Evolutionary conservation across 1,140 invertebrate species (phyloP).

Genomic region (Drosophila miranda): DNA sequence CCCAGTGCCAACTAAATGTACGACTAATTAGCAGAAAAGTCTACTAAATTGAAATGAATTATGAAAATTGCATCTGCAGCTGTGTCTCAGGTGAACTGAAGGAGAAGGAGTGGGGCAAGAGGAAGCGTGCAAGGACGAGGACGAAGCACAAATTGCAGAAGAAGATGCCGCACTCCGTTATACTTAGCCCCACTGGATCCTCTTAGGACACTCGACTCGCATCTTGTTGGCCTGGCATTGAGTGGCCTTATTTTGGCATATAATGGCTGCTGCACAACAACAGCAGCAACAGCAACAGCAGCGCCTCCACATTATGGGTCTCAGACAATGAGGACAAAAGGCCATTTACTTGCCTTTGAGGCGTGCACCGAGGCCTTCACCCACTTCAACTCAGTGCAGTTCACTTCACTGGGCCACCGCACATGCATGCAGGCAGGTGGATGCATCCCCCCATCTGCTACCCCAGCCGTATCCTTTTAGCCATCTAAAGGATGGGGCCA

Average conservation of each 20-base stretch:
- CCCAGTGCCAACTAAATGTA: conserved; percentile 47
- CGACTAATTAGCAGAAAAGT: conserved; percentile 66
- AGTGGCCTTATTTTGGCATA: conserved; percentile 58
- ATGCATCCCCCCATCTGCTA: not conserved
- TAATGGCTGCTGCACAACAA: conserved; percentile 39
- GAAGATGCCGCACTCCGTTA: not conserved
- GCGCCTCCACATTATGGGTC: conserved; percentile 2
- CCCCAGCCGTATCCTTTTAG: not conserved
- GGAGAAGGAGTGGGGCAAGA: not conserved
- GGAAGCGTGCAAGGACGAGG: too few relatives aligned
- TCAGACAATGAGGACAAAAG: conserved; percentile 72
- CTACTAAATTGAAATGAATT: conserved; percentile 59
- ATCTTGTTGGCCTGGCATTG: conserved; percentile 59
- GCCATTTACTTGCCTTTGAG: conserved; percentile 63
- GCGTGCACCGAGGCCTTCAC: conserved; percentile 67
- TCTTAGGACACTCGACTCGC: conserved; percentile 7
- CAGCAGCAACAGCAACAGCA: not conserved
- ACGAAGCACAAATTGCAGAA: not conserved
- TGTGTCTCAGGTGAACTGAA: conserved; percentile 24
- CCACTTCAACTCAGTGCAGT: conserved; percentile 60
- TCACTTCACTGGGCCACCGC: conserved; percentile 29
- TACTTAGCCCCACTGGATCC: not conserved
- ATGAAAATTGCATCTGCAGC: conserved; percentile 67
- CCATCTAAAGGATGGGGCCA: conserved; percentile 26
- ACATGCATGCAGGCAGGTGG: conserved; percentile 47